Evolutionary conservation across 2,888 invertebrate genomes (phyloP).

Genomic region (Eledone cirrhosa): DNA sequence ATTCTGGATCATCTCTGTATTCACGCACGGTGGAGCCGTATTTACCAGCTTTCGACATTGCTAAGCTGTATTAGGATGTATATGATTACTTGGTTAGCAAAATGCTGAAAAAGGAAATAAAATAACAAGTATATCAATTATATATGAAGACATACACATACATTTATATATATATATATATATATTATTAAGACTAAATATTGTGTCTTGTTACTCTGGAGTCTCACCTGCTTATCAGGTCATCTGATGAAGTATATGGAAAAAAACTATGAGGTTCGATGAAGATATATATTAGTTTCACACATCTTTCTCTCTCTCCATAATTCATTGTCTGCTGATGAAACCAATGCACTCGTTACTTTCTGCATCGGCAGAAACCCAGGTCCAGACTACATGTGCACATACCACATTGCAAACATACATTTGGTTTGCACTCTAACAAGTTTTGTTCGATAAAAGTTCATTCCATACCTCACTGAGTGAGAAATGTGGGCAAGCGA

Average conservation of each 20-base stretch:
- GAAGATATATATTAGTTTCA: too few relatives aligned
- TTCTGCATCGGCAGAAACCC: too few relatives aligned
- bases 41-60: neutral
- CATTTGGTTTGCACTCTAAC: too few relatives aligned
- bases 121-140: neutral
- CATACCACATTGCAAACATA: too few relatives aligned
- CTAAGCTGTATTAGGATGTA: neutral
- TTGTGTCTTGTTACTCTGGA: too few relatives aligned
- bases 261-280: too few relatives aligned
- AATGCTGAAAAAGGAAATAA: neutral
- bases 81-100: neutral
- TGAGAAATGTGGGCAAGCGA: too few relatives aligned
- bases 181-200: neutral
- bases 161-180: neutral
- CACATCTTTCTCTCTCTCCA: neutral
- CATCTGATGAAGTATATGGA: too few relatives aligned
- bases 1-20: constrained; percentile 40
- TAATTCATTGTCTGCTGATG: neutral
- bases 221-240: too few relatives aligned
- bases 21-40: constrained; percentile 37
- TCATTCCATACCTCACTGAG: too few relatives aligned
- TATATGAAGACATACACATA: neutral
- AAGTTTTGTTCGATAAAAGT: too few relatives aligned
- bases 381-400: too few relatives aligned
- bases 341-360: neutral